Base-by-base conservation (phyloP, 1,140 invertebrate species). In the Agrilus planipennis region DNA sequence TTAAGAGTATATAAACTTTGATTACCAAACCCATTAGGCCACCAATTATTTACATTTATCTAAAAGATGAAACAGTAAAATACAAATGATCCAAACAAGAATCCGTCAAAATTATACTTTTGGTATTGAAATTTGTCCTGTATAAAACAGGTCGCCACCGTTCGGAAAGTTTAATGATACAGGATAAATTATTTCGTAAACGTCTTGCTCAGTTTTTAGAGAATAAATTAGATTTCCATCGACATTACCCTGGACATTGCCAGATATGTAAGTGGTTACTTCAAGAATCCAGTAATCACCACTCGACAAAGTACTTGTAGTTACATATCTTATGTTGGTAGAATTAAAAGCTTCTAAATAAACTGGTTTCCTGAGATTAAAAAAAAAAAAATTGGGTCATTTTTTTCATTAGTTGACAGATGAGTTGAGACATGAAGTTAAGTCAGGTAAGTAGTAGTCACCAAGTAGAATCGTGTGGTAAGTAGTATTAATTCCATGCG, bases 11-110 rank as follows among this genome's bases (percentile, higher is more conserved):
- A 94, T 1, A 97, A 65, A 2, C 64, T 68, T 60, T 89, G 90
- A 11, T 73, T 60, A 18, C 93, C 93, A 56, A 84, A 85, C 35
- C 89, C 92, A 68, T 92, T 93, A 0, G 94, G 94, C 91, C 91
- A 96, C 94, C 93, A 98, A 12, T 71, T 51, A 22, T 71, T 51
- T 1, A 85, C 68, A 25, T 65, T 39, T 21, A 60, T 45, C 72
- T 77, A 30, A 39, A 20, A 39, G 6, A 25, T 7, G 7, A 25
- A 6, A 25, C 6, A n/a, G 23, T n/a, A n/a, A n/a, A n/a, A n/a
- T n/a, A n/a, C n/a, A n/a, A n/a, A n/a, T n/a, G n/a, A n/a, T n/a
- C n/a, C n/a, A n/a, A n/a, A n/a, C n/a, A n/a, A n/a, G n/a, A n/a
- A n/a, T n/a, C n/a, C n/a, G n/a, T n/a, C n/a, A n/a, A n/a, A n/a